These are phyloP conservation scores for Saguinus midas DNA, from an alignment of 2,113 vertebrate genomes.

Conservation along the genomic window DNA sequence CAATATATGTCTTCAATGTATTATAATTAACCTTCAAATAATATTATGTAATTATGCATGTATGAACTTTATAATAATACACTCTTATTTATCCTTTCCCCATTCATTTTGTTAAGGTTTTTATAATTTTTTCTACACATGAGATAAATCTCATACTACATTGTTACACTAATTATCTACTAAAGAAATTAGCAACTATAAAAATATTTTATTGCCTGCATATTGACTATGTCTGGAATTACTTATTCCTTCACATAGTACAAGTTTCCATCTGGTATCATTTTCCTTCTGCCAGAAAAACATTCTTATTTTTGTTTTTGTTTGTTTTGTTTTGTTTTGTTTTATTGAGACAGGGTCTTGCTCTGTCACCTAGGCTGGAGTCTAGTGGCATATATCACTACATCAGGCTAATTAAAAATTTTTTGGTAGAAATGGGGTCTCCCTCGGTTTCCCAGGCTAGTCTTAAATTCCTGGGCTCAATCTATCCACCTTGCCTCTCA, in stretches of 20 bases:
- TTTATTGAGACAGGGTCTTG: too few species aligned
- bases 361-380: too few species aligned
- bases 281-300: not conserved
- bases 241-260: not conserved
- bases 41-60: not conserved
- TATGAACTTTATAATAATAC: not conserved
- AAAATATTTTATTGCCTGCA: not conserved
- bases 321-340: too few species aligned
- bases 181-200: not conserved
- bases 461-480: too few species aligned
- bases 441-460: too few species aligned
- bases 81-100: not conserved
- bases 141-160: not conserved
- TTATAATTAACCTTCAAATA: not conserved
- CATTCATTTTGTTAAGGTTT: not conserved
- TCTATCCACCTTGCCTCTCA: too few species aligned
- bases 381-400: too few species aligned
- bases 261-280: not conserved
- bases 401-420: too few species aligned
- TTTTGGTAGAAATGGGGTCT: too few species aligned
- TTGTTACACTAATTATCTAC: not conserved
- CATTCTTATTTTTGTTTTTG: too few species aligned
- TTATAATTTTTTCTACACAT: not conserved
- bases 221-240: not conserved
- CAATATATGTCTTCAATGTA: not conserved